Conservation (phyloP, 2,113 vertebrate species). For the Laticauda laticaudata region DNA sequence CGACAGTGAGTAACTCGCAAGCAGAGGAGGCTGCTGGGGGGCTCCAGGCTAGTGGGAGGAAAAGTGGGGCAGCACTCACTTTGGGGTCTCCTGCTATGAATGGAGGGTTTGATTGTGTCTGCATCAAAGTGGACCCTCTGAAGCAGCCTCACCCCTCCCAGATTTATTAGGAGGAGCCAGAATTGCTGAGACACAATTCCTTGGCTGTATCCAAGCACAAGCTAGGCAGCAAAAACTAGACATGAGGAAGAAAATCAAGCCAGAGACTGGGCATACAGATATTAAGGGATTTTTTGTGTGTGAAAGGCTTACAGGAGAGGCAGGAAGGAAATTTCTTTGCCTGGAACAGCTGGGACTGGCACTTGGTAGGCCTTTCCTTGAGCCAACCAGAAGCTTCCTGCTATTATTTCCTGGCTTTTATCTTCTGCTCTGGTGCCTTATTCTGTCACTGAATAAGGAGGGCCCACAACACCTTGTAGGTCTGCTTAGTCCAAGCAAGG, state of each 20-base stretch:
- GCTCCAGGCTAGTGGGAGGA: too few species aligned
- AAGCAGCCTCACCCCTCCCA: background rate
- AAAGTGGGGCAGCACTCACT: background rate
- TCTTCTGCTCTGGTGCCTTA: background rate
- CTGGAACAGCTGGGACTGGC: background rate
- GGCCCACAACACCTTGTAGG: too few species aligned
- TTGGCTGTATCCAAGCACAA: background rate
- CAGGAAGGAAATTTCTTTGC: too few species aligned
- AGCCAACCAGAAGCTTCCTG: background rate
- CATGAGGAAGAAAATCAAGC: background rate
- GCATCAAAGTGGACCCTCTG: background rate
- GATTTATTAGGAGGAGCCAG: background rate
- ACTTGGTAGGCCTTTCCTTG: background rate
- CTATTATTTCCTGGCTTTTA: background rate
- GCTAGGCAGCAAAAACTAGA: background rate
- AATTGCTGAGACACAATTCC: background rate
- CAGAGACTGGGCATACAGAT: background rate
- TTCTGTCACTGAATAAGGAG: too few species aligned
- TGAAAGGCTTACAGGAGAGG: background rate
- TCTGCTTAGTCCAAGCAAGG: background rate
- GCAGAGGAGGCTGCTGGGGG: background rate
- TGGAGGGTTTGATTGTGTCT: too few species aligned
- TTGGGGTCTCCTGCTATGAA: background rate
- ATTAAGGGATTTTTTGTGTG: background rate
- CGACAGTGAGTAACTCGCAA: constrained; percentile 22